A percentile compares a stretch with the other conserved stretches of the same genome.
phyloP scores from a whole-genome alignment of 2,888 invertebrate genomes.

The Oscheius sp. region DNA sequence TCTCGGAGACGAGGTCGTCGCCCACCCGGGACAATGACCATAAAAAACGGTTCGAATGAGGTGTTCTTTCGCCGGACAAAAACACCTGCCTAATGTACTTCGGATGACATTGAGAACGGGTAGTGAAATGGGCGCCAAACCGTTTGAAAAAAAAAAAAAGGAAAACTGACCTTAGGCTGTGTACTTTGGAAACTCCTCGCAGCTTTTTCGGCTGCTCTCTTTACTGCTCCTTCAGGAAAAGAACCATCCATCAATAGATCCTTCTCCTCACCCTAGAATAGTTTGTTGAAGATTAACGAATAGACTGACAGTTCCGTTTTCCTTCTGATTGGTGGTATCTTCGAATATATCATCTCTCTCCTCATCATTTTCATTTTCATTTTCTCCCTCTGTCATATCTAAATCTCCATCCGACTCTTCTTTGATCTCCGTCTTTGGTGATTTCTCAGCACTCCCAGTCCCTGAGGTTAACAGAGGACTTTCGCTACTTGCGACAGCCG shows the following conservation, averaged over 20 bases:
- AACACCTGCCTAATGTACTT: conserved; percentile 20
- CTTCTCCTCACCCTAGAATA: conserved; percentile 39
- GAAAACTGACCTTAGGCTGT: conserved; percentile 65
- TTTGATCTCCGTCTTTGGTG: conserved; percentile 45
- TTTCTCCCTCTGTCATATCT: conserved; percentile 52
- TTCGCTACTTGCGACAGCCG: conserved; percentile 31
- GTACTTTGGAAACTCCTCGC: conserved; percentile 67
- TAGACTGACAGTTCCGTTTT: background rate
- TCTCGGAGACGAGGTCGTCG: conserved; percentile 21
- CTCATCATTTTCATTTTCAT: conserved; percentile 42
- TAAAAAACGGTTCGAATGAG: conserved; percentile 34
- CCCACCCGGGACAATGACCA: conserved; percentile 33
- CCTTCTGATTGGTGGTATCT: background rate
- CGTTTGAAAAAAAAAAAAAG: background rate
- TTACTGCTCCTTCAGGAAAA: conserved; percentile 68
- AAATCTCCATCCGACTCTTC: conserved; percentile 58
- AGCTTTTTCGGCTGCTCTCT: conserved; percentile 69
- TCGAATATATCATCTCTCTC: conserved; percentile 38
- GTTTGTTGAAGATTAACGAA: background rate
- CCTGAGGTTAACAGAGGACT: conserved; percentile 44
- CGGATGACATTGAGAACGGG: background rate
- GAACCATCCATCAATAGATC: conserved; percentile 42
- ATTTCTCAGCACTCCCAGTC: conserved; percentile 23
- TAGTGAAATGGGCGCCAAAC: conserved; percentile 9
- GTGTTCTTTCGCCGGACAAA: conserved; percentile 22